Conservation (phyloP, 2,888 invertebrate species). For the Aromia moschata region DNA sequence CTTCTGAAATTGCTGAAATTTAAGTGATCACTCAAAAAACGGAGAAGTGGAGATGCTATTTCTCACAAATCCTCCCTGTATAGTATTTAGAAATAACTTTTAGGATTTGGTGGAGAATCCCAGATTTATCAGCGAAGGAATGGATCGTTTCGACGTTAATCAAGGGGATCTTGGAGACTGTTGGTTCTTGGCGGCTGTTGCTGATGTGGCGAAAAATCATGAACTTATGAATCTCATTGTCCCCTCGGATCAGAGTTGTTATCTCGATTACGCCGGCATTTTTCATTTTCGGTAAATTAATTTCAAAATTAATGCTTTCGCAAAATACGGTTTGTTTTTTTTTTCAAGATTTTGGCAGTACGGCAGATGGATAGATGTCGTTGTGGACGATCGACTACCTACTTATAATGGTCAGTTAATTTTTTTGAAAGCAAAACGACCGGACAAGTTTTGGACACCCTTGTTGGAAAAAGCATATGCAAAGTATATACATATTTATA, state of each 20-base stretch:
- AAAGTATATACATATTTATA: constrained; percentile 75
- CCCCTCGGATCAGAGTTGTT: constrained; percentile 92
- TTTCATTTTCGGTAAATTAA: constrained; percentile 83
- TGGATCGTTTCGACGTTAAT: constrained; percentile 94
- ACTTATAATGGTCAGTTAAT: constrained; percentile 83
- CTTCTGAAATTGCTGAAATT: too few relatives aligned
- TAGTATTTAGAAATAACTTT: too few relatives aligned
- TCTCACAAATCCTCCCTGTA: too few relatives aligned
- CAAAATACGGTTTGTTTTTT: background rate
- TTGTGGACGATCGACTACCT: constrained; percentile 89
- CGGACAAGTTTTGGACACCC: constrained; percentile 94
- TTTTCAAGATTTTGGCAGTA: constrained; percentile 85
- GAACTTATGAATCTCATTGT: constrained; percentile 91
- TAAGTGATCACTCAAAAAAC: too few relatives aligned
- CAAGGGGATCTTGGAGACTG: constrained; percentile 98
- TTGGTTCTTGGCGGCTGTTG: constrained; percentile 93
- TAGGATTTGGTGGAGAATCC: constrained; percentile 88
- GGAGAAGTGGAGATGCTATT: too few relatives aligned
- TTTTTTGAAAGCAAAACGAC: constrained; percentile 84
- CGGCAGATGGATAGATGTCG: constrained; percentile 91
- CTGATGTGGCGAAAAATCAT: constrained; percentile 86
- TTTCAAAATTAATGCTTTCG: background rate
- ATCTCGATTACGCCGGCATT: constrained; percentile 90
- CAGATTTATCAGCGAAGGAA: constrained; percentile 89
- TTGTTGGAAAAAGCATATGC: constrained; percentile 94